phyloP scores from a whole-genome alignment of 2,888 invertebrate species.

The Drosophila affinis region DNA sequence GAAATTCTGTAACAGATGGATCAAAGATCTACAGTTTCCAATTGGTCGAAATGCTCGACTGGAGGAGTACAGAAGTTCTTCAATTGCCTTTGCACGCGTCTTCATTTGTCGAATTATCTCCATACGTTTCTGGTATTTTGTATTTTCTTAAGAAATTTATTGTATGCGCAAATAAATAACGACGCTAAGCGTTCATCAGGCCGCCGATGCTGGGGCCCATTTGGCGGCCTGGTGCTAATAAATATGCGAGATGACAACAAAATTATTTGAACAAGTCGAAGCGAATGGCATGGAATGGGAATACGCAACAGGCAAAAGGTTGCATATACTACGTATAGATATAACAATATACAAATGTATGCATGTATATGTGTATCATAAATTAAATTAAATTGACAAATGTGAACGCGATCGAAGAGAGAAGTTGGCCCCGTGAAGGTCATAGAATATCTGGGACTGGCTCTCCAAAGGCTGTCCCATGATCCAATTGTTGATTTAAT shows the following conservation, averaged over 20 bases:
- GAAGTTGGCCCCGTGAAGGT: conserved; percentile 1
- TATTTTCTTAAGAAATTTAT: background rate
- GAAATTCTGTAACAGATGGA: too few species aligned
- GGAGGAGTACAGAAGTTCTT: background rate
- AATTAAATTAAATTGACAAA: conserved; percentile 49
- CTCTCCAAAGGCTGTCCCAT: background rate
- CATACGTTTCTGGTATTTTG: background rate
- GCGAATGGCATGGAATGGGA: conserved; percentile 7
- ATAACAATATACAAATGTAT: background rate
- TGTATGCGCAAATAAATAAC: conserved; percentile 3
- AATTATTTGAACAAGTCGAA: conserved; percentile 37
- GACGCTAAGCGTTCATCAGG: background rate
- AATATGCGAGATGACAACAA: conserved; percentile 54
- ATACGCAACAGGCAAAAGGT: conserved; percentile 1
- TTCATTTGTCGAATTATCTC: background rate
- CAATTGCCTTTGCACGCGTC: background rate
- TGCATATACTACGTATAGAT: background rate
- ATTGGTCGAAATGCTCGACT: too few species aligned
- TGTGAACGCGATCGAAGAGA: conserved; percentile 34
- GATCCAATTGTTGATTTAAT: background rate
- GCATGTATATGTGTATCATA: conserved; percentile 13
- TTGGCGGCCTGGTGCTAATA: conserved; percentile 66
- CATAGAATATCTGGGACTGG: background rate
- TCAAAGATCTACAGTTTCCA: too few species aligned
- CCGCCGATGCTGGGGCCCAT: conserved; percentile 10